phyloP scores from a whole-genome alignment of 2,113 vertebrate genomes.

The Ptilorrhoa leucosticta region DNA sequence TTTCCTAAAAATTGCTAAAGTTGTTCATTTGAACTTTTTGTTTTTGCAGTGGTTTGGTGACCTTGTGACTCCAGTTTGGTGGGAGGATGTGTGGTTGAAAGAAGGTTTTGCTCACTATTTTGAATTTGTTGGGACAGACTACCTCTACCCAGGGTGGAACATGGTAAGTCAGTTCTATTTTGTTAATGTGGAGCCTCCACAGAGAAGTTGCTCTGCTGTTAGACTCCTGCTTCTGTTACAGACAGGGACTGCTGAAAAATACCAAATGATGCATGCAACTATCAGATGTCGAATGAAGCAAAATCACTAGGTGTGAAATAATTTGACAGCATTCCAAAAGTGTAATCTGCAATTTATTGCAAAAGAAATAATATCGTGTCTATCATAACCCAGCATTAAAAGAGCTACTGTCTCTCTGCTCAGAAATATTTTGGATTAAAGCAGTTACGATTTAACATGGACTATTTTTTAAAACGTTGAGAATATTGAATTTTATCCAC shows the following conservation, averaged over 20 bases:
- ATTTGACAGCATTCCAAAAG: slow-evolving; percentile 16
- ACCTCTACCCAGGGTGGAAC: slow-evolving; percentile 97
- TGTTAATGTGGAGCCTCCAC: not conserved
- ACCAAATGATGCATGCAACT: not conserved
- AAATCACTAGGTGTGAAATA: slow-evolving; percentile 40
- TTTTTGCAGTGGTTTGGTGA: slow-evolving; percentile 93
- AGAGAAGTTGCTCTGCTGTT: not conserved
- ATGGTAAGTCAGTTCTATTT: slow-evolving; percentile 81
- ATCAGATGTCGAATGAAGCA: slow-evolving; percentile 21
- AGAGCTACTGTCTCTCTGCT: not conserved
- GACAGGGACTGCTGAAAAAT: not conserved
- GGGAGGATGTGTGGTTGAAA: slow-evolving; percentile 98
- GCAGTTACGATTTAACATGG: not conserved
- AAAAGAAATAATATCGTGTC: slow-evolving; percentile 15
- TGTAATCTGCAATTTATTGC: slow-evolving; percentile 25
- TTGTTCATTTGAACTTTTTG: not conserved
- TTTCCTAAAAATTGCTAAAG: not conserved
- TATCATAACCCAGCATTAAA: not conserved
- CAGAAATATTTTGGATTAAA: slow-evolving; percentile 18
- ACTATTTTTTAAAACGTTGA: not conserved
- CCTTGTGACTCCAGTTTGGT: slow-evolving; percentile 96
- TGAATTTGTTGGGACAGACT: slow-evolving; percentile 95
- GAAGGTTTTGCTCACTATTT: slow-evolving; percentile 98
- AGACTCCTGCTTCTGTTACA: not conserved
- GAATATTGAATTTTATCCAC: not conserved